phyloP scores from a whole-genome alignment of 2,888 invertebrate genomes.

The Drosophila mulleri region DNA sequence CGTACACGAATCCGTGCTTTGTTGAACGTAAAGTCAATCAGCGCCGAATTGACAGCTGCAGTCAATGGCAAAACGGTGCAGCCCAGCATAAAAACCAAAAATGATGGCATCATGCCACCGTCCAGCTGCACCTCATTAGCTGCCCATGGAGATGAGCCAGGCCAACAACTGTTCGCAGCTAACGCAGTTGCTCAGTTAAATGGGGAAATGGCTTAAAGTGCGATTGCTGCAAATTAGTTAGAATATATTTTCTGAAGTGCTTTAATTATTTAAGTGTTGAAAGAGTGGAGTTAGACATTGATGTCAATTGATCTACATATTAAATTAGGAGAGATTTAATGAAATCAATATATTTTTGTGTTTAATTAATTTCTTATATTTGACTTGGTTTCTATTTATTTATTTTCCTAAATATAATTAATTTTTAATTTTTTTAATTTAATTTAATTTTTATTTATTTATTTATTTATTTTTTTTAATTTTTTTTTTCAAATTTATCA shows the following conservation, averaged over 20 bases:
- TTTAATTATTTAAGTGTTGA: neutral
- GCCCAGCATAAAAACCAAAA: constrained; percentile 31
- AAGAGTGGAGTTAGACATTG: neutral
- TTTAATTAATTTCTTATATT: no score
- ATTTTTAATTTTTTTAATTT: no score
- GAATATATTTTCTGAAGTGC: neutral
- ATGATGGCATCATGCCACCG: constrained; percentile 2
- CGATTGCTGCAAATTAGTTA: neutral
- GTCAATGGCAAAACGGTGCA: constrained; percentile 40
- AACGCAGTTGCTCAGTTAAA: neutral
- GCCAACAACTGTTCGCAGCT: neutral
- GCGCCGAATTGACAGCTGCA: constrained; percentile 77
- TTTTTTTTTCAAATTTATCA: no score
- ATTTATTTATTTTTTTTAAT: no score
- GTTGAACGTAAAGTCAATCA: constrained; percentile 72
- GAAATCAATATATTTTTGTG: no score
- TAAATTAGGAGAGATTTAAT: neutral
- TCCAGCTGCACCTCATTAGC: constrained; percentile 31
- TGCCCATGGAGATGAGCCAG: constrained; percentile 34
- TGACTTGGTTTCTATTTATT: no score
- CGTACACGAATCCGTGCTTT: constrained; percentile 40
- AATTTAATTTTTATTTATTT: no score
- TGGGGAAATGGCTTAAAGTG: neutral
- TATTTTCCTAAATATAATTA: no score
- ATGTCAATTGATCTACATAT: neutral